A percentile compares a stretch with the other conserved stretches of the same genome.
Evolutionary conservation across 2,797 vertebrate species (phyloP).

Genomic region (Enteromius viviparus): DNA sequence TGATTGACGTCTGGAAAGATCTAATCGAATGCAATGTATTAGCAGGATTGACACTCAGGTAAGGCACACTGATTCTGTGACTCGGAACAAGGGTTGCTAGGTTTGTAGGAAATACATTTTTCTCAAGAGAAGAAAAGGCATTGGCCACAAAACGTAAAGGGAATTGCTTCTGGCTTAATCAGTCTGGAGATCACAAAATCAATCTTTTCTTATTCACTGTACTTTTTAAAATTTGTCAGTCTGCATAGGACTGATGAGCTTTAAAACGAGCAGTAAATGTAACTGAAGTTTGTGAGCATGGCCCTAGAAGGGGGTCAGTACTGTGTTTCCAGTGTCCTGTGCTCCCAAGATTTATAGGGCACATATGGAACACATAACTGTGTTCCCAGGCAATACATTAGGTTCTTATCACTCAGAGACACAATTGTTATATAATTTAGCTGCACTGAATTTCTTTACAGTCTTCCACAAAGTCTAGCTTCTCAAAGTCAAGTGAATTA

Average conservation of each 20-base stretch:
- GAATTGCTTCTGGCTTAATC: slow-evolving; percentile 67
- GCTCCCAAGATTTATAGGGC: background rate
- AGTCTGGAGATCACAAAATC: slow-evolving; percentile 62
- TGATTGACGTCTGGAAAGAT: slow-evolving; percentile 75
- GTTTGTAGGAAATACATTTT: slow-evolving; percentile 51
- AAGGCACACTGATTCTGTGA: slow-evolving; percentile 51
- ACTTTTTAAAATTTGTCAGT: background rate
- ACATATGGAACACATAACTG: background rate
- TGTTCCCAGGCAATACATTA: background rate
- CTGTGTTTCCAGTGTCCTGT: background rate
- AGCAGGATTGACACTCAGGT: slow-evolving; percentile 73
- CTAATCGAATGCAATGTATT: slow-evolving; percentile 68
- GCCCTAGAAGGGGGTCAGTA: background rate
- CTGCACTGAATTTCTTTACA: background rate
- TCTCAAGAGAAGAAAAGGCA: slow-evolving; percentile 66
- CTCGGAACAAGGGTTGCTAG: slow-evolving; percentile 54
- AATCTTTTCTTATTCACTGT: slow-evolving; percentile 25
- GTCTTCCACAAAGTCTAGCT: background rate
- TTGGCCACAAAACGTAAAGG: slow-evolving; percentile 51
- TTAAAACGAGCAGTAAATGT: background rate
- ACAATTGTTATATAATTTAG: background rate
- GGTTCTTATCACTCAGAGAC: background rate
- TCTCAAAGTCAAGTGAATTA: background rate
- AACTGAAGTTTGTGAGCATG: background rate
- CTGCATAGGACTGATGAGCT: background rate